A percentile compares a stretch with the other conserved stretches of the same genome.
These are phyloP conservation scores for Danionella cerebrum DNA, from an alignment of 2,113 vertebrate genomes.

Conservation along the genomic window DNA sequence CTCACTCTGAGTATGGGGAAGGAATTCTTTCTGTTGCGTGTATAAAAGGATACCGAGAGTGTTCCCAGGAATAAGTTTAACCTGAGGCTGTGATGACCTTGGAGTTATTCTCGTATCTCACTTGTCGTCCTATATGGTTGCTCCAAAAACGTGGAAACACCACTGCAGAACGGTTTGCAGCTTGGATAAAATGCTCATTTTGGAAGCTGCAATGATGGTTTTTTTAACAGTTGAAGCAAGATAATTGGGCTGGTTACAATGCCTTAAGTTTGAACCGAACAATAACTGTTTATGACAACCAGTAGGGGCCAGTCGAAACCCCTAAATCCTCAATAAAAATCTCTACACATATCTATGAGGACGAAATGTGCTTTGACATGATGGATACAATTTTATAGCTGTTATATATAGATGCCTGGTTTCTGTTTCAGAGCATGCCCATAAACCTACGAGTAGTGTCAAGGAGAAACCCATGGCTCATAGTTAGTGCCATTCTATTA, in stretches of 20 bases:
- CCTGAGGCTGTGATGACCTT: constrained; percentile 16
- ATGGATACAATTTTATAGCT: background rate
- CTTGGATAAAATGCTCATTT: no score
- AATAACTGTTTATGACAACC: background rate
- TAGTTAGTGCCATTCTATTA: background rate
- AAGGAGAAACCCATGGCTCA: constrained; percentile 6
- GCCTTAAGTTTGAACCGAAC: background rate
- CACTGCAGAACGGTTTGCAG: no score
- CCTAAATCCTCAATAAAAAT: background rate
- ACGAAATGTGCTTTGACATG: constrained; percentile 8
- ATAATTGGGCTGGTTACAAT: constrained; percentile 13
- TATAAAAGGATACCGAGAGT: background rate
- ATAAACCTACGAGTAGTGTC: constrained; percentile 9
- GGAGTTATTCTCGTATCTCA: background rate
- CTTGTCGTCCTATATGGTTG: background rate
- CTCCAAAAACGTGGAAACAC: background rate
- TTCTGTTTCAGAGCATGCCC: constrained; percentile 1
- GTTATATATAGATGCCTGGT: background rate
- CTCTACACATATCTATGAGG: background rate
- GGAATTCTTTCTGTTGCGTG: background rate
- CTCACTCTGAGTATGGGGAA: background rate
- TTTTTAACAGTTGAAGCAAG: no score
- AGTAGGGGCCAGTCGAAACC: constrained; percentile 22
- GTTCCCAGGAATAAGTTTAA: background rate
- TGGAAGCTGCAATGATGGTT: background rate